phyloP scores from a whole-genome alignment of 1,140 invertebrate species.

The Lasioglossum baleicum region DNA sequence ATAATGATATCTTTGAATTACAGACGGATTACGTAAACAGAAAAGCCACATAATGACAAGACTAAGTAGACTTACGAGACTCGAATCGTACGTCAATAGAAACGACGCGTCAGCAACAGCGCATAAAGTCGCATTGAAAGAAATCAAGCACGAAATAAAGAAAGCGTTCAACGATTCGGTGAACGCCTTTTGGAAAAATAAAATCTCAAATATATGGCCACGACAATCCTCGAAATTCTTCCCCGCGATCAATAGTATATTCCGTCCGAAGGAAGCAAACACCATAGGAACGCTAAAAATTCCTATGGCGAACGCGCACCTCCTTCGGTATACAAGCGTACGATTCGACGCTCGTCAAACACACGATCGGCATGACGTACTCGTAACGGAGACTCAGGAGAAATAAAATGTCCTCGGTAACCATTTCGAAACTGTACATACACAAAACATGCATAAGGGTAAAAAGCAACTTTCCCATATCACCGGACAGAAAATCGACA shows the following conservation, averaged over 20 bases:
- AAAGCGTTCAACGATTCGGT: too few species aligned
- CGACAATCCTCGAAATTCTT: neutral
- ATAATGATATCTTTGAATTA: too few species aligned
- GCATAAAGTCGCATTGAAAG: too few species aligned
- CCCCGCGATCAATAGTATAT: neutral
- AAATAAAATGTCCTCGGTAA: neutral
- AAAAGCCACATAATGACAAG: neutral
- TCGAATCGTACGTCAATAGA: neutral
- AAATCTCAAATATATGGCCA: neutral
- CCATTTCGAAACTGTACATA: constrained; percentile 6
- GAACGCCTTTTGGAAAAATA: neutral
- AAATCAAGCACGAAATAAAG: too few species aligned
- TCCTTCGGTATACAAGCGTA: neutral
- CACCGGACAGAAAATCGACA: too few species aligned
- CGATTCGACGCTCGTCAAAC: too few species aligned
- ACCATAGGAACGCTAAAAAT: neutral
- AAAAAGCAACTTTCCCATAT: neutral
- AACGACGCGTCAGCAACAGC: too few species aligned
- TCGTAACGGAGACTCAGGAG: neutral
- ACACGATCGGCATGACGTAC: neutral
- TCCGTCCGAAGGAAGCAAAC: neutral
- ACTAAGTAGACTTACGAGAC: neutral
- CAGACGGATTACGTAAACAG: neutral
- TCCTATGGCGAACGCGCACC: fast-evolving
- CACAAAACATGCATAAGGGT: neutral